phyloP scores from a whole-genome alignment of 1,140 invertebrate genomes.

The Aethina tumida region DNA sequence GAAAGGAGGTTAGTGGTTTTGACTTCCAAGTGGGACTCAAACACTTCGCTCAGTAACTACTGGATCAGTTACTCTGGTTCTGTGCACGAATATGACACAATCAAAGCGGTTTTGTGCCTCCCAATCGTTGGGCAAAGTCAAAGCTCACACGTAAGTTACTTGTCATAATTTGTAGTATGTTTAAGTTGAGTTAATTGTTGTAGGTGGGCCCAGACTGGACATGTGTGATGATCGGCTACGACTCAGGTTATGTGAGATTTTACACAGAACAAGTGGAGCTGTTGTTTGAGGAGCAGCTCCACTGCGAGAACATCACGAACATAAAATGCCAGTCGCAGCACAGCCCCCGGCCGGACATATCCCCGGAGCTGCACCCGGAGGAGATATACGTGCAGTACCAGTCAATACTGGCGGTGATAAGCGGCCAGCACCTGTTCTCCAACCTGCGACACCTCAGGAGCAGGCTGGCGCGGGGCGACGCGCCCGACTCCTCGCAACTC shows the following conservation, averaged over 20 bases:
- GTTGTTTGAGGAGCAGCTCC: conserved; percentile 73
- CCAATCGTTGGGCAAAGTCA: conserved; percentile 35
- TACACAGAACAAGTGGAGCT: conserved; percentile 81
- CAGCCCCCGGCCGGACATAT: conserved; percentile 46
- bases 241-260: conserved; percentile 74
- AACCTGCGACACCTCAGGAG: conserved; percentile 68
- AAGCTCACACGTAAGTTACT: conserved; percentile 27
- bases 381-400: conserved; percentile 76
- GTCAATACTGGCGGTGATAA: conserved; percentile 66
- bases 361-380: conserved; percentile 51
- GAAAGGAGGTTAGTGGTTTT: conserved; percentile 55
- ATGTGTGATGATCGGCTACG: conserved; percentile 79
- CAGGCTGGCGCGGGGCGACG: conserved; percentile 66
- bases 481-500: conserved; percentile 44
- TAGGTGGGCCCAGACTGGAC: conserved; percentile 83
- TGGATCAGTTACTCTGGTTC: conserved; percentile 44
- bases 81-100: conserved; percentile 42
- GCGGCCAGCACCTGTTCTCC: conserved; percentile 75
- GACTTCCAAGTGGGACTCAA: conserved; percentile 50
- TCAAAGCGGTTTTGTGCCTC: conserved; percentile 41
- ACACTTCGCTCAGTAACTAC: conserved; percentile 37
- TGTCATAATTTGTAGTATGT: conserved; percentile 6
- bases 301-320: conserved; percentile 67
- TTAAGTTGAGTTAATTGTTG: conserved; percentile 33
- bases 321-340: conserved; percentile 75